These are phyloP conservation scores for Heterodera filipjevi DNA, from an alignment of 2,888 invertebrate species.

Conservation along the genomic window DNA sequence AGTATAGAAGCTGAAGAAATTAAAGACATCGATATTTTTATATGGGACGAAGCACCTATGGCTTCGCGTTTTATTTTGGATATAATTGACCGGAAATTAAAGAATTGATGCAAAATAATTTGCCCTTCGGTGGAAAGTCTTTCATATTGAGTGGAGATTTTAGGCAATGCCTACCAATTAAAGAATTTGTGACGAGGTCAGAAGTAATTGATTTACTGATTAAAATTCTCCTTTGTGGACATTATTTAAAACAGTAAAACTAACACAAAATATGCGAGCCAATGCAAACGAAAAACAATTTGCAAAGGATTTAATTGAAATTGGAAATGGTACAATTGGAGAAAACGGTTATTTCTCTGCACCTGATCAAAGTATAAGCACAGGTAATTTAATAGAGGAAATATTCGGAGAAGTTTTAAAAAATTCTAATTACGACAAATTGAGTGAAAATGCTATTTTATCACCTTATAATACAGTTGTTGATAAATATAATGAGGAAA, in stretches of 20 bases:
- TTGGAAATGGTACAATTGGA: slow-evolving; percentile 13
- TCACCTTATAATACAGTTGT: slow-evolving; percentile 13
- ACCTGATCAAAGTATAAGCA: not conserved
- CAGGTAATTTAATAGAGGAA: not conserved
- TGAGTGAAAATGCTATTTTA: not conserved
- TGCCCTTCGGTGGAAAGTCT: slow-evolving; percentile 39
- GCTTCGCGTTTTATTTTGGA: slow-evolving; percentile 20
- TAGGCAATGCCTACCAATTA: slow-evolving; percentile 25
- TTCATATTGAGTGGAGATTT: slow-evolving; percentile 35
- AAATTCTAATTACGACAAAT: not conserved
- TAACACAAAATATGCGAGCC: slow-evolving; percentile 34
- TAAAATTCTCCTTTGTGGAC: slow-evolving; percentile 28
- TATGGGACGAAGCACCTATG: slow-evolving; percentile 41
- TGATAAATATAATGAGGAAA: slow-evolving; percentile 6
- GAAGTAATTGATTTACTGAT: slow-evolving; percentile 28
- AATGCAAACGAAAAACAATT: slow-evolving; percentile 30
- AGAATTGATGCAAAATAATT: slow-evolving; percentile 32
- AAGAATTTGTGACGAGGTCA: slow-evolving; percentile 13
- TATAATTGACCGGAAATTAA: slow-evolving; percentile 29
- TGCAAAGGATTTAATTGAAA: slow-evolving; percentile 25
- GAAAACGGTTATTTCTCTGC: not conserved
- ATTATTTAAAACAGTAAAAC: slow-evolving; percentile 9
- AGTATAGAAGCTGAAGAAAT: slow-evolving; percentile 22
- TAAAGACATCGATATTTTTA: slow-evolving; percentile 27
- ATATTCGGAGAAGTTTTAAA: slow-evolving; percentile 18